Evolutionary conservation across 2,888 invertebrate species (phyloP), one percentile per base, ranked within the genome.

Genomic region (Phorcus lineatus): DNA sequence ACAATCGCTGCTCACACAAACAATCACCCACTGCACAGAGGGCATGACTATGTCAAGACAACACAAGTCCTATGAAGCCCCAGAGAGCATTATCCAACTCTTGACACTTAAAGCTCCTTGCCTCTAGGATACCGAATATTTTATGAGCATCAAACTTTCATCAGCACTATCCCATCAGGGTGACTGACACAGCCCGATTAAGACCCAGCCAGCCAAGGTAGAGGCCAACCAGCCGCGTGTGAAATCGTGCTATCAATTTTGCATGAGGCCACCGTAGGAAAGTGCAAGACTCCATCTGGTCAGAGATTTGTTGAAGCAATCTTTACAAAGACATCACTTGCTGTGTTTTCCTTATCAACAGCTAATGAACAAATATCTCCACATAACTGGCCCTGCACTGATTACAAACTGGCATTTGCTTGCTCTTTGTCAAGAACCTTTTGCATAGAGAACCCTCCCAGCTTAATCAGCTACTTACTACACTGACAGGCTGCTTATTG

Each of bases 361-460:
- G 62, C 62, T 62, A 62, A 62, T 62, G 62, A 62, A 62, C 62
- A 62, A 62, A 62, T 62, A 62, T 62, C 62, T 24, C 28, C 19
- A 62, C 62, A 62, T 62, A 2, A 22, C 47, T 47, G 47, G 11
- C 47, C 47, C 47, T 47, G 11, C 47, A 47, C 47, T 47, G 47
- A 47, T 47, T 47, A 47, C 47, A 47, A 47, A 4, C 11, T 13
- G 1, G 4, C 47, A 47, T 47, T 47, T 11, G 47, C 47, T 47
- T 47, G 47, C 47, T 47, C 13, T 36, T 7, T 4, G 36, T 47
- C 4, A 47, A 47, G 47, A 47, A 47, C 6, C 6, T 47, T 11
- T 47, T 11, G 11, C 47, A 1, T 47, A 13, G 11, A 47, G 6
- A 47, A 47, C 47, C 47, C 11, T 4, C 1, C 13, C 9, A 47